Evolutionary conservation across 2,113 vertebrate genomes (phyloP).

Genomic region (Sander lucioperca): DNA sequence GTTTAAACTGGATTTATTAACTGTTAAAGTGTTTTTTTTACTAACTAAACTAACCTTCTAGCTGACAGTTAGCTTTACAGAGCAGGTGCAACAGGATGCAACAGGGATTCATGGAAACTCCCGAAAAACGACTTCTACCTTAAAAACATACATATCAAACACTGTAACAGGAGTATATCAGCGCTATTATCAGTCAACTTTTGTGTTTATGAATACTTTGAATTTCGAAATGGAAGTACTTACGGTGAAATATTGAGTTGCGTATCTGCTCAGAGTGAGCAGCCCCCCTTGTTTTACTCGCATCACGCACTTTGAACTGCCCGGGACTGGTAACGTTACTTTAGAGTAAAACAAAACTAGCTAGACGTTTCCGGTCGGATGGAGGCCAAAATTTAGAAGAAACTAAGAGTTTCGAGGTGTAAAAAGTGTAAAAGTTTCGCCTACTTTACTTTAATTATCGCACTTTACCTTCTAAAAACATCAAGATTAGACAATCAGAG

Average conservation of each 20-base stretch:
- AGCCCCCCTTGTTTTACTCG: constrained; percentile 76
- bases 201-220: background rate
- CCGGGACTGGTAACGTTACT: constrained; percentile 25
- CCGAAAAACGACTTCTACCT: background rate
- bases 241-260: constrained; percentile 69
- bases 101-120: constrained; percentile 52
- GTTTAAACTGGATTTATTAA: background rate
- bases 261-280: constrained; percentile 72
- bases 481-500: constrained; percentile 14
- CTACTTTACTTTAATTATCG: background rate
- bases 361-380: background rate
- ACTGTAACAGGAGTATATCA: background rate
- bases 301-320: constrained; percentile 78
- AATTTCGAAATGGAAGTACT: constrained; percentile 23
- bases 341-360: background rate
- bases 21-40: background rate
- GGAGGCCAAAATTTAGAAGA: background rate
- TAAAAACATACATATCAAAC: background rate
- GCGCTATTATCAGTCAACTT: too few species aligned
- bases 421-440: background rate
- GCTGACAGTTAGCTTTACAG: background rate
- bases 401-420: background rate
- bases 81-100: constrained; percentile 75
- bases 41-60: background rate
- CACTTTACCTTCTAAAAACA: background rate